Evolutionary conservation across 2,113 vertebrate species (phyloP), one percentile per base, ranked within the genome.

Genomic region (Choloepus hoffmanni): DNA sequence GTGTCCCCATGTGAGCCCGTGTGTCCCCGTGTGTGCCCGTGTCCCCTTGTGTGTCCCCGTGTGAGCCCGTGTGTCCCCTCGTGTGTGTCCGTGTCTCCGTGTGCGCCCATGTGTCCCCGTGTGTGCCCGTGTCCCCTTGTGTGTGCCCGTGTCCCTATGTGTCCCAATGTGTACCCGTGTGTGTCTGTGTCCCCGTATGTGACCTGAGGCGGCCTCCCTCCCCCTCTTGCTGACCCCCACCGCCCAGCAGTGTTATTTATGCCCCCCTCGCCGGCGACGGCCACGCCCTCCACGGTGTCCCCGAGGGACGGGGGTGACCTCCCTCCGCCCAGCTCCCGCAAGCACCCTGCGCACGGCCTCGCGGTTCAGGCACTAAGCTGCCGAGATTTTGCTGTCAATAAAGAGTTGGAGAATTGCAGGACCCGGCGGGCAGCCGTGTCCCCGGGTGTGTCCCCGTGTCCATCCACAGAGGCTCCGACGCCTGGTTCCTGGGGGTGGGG

Each of bases 171-270:
- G 11, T 76, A 13, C 30, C 63, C 11, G 2, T 24, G 48, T 50
- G 10, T 10, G 62, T 55, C 26, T 8, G 60, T 45, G 43, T 82
- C 36, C 76, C 8, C 8, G 12, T 33, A 15, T 72, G 40, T 7
- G 82, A 53, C 55, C 85, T 50, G 19, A 50, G 87, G 84, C 6
- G 33, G 74, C 45, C 9, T 0, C 72, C n/a, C 12, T 7, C 36
- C 43, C 36, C 53, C 15, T 68, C 78, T 50, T 50, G 55, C 48
- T 65, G 65, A 33, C 78, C 62, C n/a, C 0, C 9, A 89, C 85
- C 30, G 21, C 86, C 90, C 53, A 43, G 85, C 88, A 93, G 84
- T 95, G 77, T 96, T 96, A 95, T 96, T 97, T 97, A 92, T 93
- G 83, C 85, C 21, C 16, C 84, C 33, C 85, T 76, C 30, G n/a